Evolutionary conservation across 2,888 invertebrate species (phyloP).

Genomic region (Scaptomyza cyrtandrae): DNA sequence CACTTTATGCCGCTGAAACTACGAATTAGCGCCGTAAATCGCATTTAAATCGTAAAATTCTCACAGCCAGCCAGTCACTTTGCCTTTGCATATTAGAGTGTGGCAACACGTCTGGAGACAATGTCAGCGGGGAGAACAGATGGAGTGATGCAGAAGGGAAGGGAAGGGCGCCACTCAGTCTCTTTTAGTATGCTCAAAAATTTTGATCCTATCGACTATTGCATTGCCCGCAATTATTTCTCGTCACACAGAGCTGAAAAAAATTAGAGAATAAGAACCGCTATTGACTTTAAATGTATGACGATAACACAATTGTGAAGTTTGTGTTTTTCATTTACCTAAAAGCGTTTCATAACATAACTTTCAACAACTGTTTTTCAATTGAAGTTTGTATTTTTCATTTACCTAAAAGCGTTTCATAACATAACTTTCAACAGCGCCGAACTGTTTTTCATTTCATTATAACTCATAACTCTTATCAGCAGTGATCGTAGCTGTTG

Average conservation of each 20-base stretch:
- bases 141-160: not conserved
- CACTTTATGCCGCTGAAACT: constrained; percentile 64
- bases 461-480: constrained; percentile 21
- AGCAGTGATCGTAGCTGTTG: constrained; percentile 46
- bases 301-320: not conserved
- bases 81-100: constrained; percentile 63
- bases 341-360: not conserved
- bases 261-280: constrained; percentile 25
- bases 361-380: not conserved
- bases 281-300: constrained; percentile 37
- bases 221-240: constrained; percentile 61
- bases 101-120: constrained; percentile 48
- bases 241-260: constrained; percentile 21
- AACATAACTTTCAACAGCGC: no score
- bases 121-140: constrained; percentile 9
- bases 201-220: constrained; percentile 83
- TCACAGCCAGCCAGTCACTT: constrained; percentile 71
- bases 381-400: not conserved
- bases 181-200: constrained; percentile 61
- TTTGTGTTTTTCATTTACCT: not conserved
- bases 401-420: not conserved
- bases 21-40: constrained; percentile 80
- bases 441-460: not conserved
- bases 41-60: constrained; percentile 79
- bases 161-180: constrained; percentile 13